Evolutionary conservation across 2,888 invertebrate genomes (phyloP).

Genomic region (Penaeus monodon): DNA sequence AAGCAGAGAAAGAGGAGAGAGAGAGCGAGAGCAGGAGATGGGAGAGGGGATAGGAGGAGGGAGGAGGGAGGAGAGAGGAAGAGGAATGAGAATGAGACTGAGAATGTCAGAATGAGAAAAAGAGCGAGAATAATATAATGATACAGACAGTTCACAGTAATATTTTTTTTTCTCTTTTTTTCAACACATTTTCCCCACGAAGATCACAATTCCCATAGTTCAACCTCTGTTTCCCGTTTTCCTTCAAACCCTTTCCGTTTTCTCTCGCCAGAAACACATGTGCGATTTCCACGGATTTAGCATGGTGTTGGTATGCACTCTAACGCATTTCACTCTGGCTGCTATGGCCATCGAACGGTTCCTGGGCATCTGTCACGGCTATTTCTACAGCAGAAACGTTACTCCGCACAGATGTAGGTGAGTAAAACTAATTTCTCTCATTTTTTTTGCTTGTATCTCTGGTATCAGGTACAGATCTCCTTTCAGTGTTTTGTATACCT

Average conservation of each 20-base stretch:
- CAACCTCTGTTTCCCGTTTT: too few relatives aligned
- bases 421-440: slow-evolving; percentile 1
- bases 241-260: not conserved
- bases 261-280: slow-evolving; percentile 63
- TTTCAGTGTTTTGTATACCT: too few relatives aligned
- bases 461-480: too few relatives aligned
- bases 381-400: slow-evolving; percentile 68
- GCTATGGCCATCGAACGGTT: slow-evolving; percentile 70
- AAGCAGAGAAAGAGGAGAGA: not conserved
- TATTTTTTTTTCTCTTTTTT: too few relatives aligned
- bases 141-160: not conserved
- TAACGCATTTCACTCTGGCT: slow-evolving; percentile 70
- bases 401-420: slow-evolving; percentile 67
- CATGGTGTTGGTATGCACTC: slow-evolving; percentile 69
- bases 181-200: too few relatives aligned
- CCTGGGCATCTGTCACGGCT: slow-evolving; percentile 68
- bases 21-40: too few relatives aligned
- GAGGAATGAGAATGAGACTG: not conserved
- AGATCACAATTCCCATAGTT: too few relatives aligned
- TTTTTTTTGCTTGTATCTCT: too few relatives aligned
- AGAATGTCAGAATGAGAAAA: not conserved
- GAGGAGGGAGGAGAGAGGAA: not conserved
- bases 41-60: not conserved
- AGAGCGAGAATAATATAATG: not conserved
- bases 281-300: slow-evolving; percentile 69